Percentiles rank a stretch among this genome's conserved stretches.
phyloP scores from a whole-genome alignment of 2,888 invertebrate genomes.

The Linyphia triangularis region DNA sequence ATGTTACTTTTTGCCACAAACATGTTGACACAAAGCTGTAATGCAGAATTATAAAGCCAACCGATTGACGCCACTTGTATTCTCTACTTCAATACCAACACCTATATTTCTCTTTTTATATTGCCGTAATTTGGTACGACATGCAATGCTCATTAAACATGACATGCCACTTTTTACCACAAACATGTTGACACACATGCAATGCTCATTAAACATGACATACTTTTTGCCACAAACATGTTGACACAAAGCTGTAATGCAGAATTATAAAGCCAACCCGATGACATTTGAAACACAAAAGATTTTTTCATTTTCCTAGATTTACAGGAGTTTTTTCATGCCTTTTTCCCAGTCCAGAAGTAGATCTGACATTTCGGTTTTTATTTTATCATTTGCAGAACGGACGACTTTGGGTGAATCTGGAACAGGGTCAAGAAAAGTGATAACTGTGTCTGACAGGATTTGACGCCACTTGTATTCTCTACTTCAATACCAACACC shows the following conservation, averaged over 20 bases:
- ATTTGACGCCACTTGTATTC: constrained; percentile 33
- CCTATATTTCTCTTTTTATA: background rate
- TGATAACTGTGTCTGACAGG: constrained; percentile 40
- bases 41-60: constrained; percentile 20
- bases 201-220: constrained; percentile 28
- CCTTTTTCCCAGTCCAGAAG: background rate
- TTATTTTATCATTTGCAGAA: background rate
- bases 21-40: constrained; percentile 26
- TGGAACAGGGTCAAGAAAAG: constrained; percentile 30
- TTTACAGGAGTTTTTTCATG: background rate
- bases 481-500: background rate
- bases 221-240: constrained; percentile 11
- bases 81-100: background rate
- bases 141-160: too few species aligned
- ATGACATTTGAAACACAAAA: constrained; percentile 53
- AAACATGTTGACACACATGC: too few species aligned
- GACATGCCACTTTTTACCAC: too few species aligned
- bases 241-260: constrained; percentile 27
- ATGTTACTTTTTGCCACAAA: constrained; percentile 24
- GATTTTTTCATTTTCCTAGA: background rate
- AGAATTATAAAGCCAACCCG: constrained; percentile 20
- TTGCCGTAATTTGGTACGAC: too few species aligned
- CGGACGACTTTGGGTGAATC: background rate
- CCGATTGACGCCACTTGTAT: constrained; percentile 39
- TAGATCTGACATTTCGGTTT: constrained; percentile 14